These are phyloP conservation scores for Ciconia nigra DNA, from an alignment of 2,797 vertebrate genomes.

Conservation along the genomic window DNA sequence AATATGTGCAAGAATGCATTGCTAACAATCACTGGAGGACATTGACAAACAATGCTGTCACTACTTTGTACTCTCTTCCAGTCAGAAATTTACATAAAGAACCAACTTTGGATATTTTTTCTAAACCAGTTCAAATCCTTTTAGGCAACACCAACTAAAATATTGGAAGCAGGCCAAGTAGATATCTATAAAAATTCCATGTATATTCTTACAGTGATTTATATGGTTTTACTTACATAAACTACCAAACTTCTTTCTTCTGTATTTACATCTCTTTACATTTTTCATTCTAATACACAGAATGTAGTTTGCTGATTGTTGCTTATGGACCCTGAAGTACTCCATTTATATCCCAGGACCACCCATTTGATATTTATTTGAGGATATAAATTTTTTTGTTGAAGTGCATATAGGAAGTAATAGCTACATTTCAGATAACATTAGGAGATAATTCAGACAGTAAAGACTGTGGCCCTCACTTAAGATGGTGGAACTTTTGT, in stretches of 20 bases:
- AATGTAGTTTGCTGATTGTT: not conserved
- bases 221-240: not conserved
- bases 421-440: not conserved
- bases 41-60: constrained; percentile 70
- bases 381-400: not conserved
- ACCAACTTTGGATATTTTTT: constrained; percentile 27
- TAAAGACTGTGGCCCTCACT: not conserved
- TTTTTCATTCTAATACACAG: not conserved
- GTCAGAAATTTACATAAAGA: constrained; percentile 52
- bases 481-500: not conserved
- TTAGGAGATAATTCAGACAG: not conserved
- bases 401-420: not conserved
- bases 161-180: not conserved
- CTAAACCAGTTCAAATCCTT: constrained; percentile 12
- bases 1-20: constrained; percentile 75
- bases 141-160: not conserved
- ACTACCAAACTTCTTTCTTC: not conserved
- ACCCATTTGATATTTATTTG: not conserved
- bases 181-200: not conserved
- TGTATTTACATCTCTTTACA: not conserved
- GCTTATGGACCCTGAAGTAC: not conserved
- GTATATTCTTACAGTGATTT: not conserved
- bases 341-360: not conserved
- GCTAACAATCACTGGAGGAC: constrained; percentile 75
- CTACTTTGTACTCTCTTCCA: constrained; percentile 50